Evolutionary conservation across 1,140 invertebrate species (phyloP).

Genomic region (Drosophila varians): DNA sequence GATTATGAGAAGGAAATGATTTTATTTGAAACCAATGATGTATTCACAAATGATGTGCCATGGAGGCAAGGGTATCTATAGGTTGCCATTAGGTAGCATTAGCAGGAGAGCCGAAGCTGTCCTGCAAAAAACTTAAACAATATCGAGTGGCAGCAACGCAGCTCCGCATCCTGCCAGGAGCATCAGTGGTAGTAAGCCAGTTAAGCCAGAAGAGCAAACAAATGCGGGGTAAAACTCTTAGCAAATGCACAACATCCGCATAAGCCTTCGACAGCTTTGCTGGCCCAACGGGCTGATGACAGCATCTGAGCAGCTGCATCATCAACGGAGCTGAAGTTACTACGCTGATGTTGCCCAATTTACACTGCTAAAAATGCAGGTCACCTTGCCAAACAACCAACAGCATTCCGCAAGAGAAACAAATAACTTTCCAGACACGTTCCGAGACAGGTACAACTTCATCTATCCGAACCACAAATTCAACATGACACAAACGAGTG

Average conservation of each 20-base stretch:
- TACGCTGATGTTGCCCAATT: constrained; percentile 21
- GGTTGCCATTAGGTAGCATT: constrained; percentile 18
- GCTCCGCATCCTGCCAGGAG: constrained; percentile 25
- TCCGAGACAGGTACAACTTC: not conserved
- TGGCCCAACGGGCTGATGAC: constrained; percentile 38
- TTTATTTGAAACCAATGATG: constrained; percentile 12
- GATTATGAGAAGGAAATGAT: constrained; percentile 1
- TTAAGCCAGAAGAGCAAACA: constrained; percentile 68
- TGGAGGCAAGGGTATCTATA: not conserved
- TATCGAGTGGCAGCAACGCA: constrained; percentile 41
- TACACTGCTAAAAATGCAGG: not conserved
- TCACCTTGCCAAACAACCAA: not conserved
- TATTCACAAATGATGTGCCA: not conserved
- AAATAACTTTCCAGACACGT: not conserved
- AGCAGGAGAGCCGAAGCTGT: not conserved
- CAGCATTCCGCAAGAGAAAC: not conserved
- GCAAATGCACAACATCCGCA: constrained; percentile 77
- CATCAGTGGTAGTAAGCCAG: constrained; percentile 64
- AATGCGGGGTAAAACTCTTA: constrained; percentile 64
- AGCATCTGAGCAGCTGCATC: constrained; percentile 41
- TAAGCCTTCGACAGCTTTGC: constrained; percentile 73
- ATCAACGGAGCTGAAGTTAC: constrained; percentile 55
- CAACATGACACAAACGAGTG: not conserved
- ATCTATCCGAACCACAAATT: not conserved
- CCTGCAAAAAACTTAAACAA: constrained; percentile 49